Base-by-base conservation (phyloP, 2,113 vertebrate species). In the Zosterops borbonicus region DNA sequence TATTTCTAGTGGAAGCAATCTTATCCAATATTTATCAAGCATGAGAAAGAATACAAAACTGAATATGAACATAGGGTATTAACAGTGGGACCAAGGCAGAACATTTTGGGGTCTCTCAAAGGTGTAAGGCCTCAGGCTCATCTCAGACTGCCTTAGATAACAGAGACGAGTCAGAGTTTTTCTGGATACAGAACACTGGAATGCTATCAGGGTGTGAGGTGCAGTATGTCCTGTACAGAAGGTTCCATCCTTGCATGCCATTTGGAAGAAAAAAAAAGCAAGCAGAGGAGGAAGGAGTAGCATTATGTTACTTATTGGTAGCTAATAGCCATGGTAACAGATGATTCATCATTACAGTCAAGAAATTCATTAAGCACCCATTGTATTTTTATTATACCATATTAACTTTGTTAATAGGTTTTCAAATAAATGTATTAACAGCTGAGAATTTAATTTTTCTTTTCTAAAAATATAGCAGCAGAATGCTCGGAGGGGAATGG, bases 391-490 rank as follows among this genome's bases (percentile, higher is more conserved):
- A 86, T 73, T 59, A 83, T 92, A 82, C 65, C 88, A 87, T 83
- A 86, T 63, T 55, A 37, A 76, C 37, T 90, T 93, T 96, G 68
- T 77, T 77, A 92, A 90, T 94, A 82, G 88, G 58, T 91, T 87
- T 92, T 95, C 83, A 95, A 95, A 94, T 94, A 86, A 95, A 94
- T 94, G 62, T 96, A 90, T 90, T 94, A 91, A 95, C 95, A 98
- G 96, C 96, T 97, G 96, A 98, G 97, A 91, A 95, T 97, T 97
- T 95, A 92, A 97, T 97, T 97, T 98, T 98, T 97, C 91, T 98
- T 97, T 98, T 97, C 95, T 98, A 84, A 94, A 89, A 96, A 97
- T 97, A 97, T 97, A 92, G 95, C 97, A 97, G 97, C 97, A 98
- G 96, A 96, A 95, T 98, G 95, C 90, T 98, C 59, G 12, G 94